Percentiles rank a stretch among this genome's conserved stretches.
These are phyloP conservation scores for Serranus cabrilla DNA, from an alignment of 2,797 vertebrate species.

Conservation along the genomic window DNA sequence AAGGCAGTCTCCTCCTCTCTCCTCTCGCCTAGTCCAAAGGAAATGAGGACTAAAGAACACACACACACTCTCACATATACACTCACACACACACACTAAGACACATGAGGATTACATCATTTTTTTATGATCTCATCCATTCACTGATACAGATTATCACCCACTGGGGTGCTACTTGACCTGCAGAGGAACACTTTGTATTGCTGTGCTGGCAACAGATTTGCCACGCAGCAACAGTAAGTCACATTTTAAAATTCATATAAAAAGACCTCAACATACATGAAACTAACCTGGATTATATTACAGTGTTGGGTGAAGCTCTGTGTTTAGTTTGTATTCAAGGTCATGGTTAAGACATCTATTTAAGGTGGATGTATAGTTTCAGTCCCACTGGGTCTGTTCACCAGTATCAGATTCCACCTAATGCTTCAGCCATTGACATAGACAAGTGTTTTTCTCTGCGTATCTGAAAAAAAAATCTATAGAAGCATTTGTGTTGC, in stretches of 20 bases:
- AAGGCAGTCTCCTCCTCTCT: constrained; percentile 27
- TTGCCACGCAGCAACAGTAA: constrained; percentile 33
- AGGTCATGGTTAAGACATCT: constrained; percentile 43
- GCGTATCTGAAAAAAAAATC: not conserved
- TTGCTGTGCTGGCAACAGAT: constrained; percentile 44
- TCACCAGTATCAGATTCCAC: constrained; percentile 36
- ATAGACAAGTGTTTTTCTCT: constrained; percentile 10
- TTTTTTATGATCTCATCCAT: constrained; percentile 77
- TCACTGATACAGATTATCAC: constrained; percentile 65
- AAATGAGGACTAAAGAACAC: constrained; percentile 33
- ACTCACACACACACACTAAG: constrained; percentile 26
- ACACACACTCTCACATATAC: constrained; percentile 21
- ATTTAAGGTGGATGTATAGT: constrained; percentile 46
- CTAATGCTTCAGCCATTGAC: not conserved
- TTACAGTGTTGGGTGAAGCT: constrained; percentile 11
- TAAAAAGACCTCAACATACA: constrained; percentile 2
- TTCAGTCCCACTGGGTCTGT: constrained; percentile 19
- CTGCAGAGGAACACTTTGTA: constrained; percentile 40
- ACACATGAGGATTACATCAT: constrained; percentile 75
- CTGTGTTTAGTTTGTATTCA: constrained; percentile 42
- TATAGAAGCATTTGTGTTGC: not conserved
- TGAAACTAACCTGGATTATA: not conserved
- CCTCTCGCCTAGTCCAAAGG: constrained; percentile 31
- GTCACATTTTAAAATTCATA: constrained; percentile 22
- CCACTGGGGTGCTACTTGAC: constrained; percentile 65